Conservation (phyloP, 2,797 vertebrate genomes). For the Dermochelys coriacea region DNA sequence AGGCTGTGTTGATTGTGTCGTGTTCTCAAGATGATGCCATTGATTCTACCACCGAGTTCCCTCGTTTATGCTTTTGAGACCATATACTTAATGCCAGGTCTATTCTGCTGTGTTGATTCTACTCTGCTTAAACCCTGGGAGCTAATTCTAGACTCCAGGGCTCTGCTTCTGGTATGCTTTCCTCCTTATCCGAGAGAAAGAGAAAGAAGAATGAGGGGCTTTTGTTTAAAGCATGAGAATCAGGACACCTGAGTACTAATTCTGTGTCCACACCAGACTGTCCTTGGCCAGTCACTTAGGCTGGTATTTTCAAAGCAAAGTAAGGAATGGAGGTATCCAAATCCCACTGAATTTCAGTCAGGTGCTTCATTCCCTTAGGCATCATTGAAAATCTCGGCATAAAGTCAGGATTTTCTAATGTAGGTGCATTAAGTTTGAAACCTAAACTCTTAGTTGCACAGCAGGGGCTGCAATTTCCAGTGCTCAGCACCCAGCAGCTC, state of each 20-base stretch:
- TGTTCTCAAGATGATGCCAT: fast-evolving
- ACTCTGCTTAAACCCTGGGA: neutral
- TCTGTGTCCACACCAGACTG: fast-evolving
- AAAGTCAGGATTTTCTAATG: neutral
- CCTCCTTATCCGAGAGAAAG: neutral
- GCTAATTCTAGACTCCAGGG: neutral
- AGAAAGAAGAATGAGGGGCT: neutral
- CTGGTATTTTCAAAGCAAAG: neutral
- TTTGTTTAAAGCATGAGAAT: neutral
- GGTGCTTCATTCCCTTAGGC: neutral
- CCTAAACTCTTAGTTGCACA: neutral
- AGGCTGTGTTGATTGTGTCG: fast-evolving
- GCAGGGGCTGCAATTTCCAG: neutral
- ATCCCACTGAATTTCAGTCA: neutral
- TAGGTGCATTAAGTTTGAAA: neutral
- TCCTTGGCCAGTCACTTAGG: neutral
- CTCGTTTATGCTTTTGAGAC: neutral
- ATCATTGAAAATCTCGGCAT: neutral
- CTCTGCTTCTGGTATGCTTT: neutral
- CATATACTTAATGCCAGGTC: fast-evolving
- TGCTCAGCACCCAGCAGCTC: neutral
- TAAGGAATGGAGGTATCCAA: neutral
- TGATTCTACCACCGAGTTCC: fast-evolving
- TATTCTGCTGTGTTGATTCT: neutral
- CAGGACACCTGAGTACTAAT: fast-evolving